phyloP scores from a whole-genome alignment of 2,797 vertebrate genomes.

The Varecia variegata region DNA sequence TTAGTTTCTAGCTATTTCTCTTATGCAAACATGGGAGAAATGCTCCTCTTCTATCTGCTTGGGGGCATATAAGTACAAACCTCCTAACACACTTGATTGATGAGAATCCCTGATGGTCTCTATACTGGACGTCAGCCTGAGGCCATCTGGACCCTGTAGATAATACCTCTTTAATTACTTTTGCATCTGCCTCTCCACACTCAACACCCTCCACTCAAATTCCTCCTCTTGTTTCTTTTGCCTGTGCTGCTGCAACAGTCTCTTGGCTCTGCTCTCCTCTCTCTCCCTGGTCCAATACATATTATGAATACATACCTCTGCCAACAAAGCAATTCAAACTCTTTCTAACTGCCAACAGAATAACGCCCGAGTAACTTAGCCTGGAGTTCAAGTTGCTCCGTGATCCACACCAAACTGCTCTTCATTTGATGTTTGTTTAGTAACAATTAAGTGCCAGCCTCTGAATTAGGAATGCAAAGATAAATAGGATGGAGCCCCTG shows the following conservation, averaged over 20 bases:
- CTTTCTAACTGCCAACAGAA: slow-evolving; percentile 33
- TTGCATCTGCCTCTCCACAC: background rate
- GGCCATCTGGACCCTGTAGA: slow-evolving; percentile 24
- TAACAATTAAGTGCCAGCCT: background rate
- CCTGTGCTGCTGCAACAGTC: background rate
- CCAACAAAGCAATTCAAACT: slow-evolving; percentile 36
- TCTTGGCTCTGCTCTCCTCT: background rate
- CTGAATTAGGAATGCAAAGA: background rate
- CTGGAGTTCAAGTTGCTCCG: slow-evolving; percentile 47
- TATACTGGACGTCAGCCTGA: background rate
- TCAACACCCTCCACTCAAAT: background rate
- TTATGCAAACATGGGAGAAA: background rate
- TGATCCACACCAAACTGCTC: background rate
- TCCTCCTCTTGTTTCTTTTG: background rate
- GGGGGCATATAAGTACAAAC: background rate
- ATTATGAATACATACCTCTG: background rate
- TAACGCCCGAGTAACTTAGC: slow-evolving; percentile 30
- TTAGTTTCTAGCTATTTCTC: slow-evolving; percentile 8
- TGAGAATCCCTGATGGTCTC: background rate
- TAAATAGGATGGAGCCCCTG: background rate
- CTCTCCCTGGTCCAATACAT: background rate
- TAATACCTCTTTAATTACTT: slow-evolving; percentile 39
- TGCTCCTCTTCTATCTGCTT: background rate
- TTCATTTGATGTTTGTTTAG: background rate
- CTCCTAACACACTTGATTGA: background rate